phyloP scores from a whole-genome alignment of 2,797 vertebrate genomes.

The Oceanodroma leucorhoa region DNA sequence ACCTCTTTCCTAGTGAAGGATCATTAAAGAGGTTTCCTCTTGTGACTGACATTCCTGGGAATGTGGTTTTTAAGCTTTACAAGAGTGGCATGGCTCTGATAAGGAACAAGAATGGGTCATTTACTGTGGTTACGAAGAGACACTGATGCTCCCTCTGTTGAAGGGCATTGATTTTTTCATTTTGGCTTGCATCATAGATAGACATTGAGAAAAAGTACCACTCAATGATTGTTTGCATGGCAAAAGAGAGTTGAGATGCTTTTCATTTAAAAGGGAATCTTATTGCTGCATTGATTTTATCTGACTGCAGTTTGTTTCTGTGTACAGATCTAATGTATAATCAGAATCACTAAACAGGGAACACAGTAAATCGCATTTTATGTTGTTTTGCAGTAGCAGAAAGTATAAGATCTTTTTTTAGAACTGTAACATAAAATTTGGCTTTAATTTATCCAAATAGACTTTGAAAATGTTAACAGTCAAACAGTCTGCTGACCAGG shows the following conservation, averaged over 20 bases:
- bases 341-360: slow-evolving; percentile 57
- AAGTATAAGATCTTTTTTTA: background rate
- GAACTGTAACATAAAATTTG: background rate
- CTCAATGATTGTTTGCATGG: slow-evolving; percentile 61
- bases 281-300: slow-evolving; percentile 73
- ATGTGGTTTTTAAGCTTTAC: slow-evolving; percentile 25
- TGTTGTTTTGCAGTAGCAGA: slow-evolving; percentile 16
- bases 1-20: slow-evolving; percentile 59
- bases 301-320: slow-evolving; percentile 65
- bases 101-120: slow-evolving; percentile 21
- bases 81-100: slow-evolving; percentile 18
- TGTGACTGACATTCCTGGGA: slow-evolving; percentile 51
- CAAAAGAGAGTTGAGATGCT: slow-evolving; percentile 61
- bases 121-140: slow-evolving; percentile 11
- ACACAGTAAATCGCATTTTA: background rate
- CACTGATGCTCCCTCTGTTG: background rate
- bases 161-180: slow-evolving; percentile 63
- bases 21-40: slow-evolving; percentile 56
- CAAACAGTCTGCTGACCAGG: background rate
- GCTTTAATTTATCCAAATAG: background rate
- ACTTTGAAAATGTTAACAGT: background rate
- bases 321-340: slow-evolving; percentile 65
- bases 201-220: slow-evolving; percentile 38
- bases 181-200: slow-evolving; percentile 63
- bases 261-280: slow-evolving; percentile 67